phyloP scores from a whole-genome alignment of 2,888 invertebrate genomes.

The Beris morrisii region DNA sequence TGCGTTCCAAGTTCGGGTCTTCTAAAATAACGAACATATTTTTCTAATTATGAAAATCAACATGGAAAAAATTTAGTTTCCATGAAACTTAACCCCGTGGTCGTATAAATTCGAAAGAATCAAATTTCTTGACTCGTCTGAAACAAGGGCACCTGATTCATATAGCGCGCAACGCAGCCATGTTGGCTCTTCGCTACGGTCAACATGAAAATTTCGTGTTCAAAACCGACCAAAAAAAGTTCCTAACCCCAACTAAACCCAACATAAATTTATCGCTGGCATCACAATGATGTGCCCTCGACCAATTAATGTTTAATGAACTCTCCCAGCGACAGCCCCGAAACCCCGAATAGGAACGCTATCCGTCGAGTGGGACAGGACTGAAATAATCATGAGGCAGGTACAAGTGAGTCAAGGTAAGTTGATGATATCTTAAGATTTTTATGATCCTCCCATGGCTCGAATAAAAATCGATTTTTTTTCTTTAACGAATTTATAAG shows the following conservation, averaged over 20 bases:
- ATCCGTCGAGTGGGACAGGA: not conserved
- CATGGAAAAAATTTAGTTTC: no score
- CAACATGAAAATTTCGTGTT: no score
- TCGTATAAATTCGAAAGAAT: conserved; percentile 9
- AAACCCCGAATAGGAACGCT: not conserved
- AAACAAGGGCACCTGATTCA: not conserved
- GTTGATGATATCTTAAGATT: conserved; percentile 39
- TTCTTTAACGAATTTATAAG: conserved; percentile 31
- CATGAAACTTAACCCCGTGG: no score
- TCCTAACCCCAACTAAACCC: no score
- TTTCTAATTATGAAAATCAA: no score
- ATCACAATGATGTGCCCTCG: conserved; percentile 7
- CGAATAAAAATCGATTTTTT: conserved; percentile 37
- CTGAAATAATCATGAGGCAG: conserved; percentile 2
- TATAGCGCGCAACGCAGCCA: no score
- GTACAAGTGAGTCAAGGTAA: conserved; percentile 24
- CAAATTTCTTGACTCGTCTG: conserved; percentile 23
- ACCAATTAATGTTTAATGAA: conserved; percentile 39
- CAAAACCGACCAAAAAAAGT: no score
- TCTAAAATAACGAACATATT: no score
- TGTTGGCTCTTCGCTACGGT: no score
- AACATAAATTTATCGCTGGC: conserved; percentile 33
- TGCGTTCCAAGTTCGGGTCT: no score
- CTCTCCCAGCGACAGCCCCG: conserved; percentile 14
- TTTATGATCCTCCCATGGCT: conserved; percentile 36